Evolutionary conservation across 2,797 vertebrate species (phyloP).

Genomic region (Percopsis omiscomaycus): DNA sequence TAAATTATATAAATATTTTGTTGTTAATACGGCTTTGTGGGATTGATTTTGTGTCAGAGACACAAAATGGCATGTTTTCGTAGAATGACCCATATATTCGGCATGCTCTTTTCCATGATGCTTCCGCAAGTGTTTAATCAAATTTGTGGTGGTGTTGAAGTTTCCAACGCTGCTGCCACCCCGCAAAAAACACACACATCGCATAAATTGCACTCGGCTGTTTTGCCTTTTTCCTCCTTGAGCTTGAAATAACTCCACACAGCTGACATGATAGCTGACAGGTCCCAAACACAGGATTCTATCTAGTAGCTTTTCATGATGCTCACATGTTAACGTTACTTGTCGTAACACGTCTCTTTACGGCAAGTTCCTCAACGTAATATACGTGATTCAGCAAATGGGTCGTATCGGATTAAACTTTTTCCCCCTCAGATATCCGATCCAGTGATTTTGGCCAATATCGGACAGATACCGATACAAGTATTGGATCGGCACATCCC

Average conservation of each 20-base stretch:
- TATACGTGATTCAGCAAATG: not conserved
- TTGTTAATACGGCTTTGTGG: no score
- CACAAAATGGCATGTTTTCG: no score
- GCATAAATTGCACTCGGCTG: not conserved
- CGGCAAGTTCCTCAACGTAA: not conserved
- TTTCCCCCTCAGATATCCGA: not conserved
- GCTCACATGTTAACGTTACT: not conserved
- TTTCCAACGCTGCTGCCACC: conserved; percentile 1
- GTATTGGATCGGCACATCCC: not conserved
- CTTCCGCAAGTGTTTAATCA: conserved; percentile 11
- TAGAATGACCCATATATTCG: not conserved
- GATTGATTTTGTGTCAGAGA: no score
- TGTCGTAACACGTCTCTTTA: not conserved
- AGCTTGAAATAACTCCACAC: conserved; percentile 8
- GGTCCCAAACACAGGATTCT: not conserved
- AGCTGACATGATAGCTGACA: not conserved
- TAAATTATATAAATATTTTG: no score
- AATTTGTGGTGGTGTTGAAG: not conserved
- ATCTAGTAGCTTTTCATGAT: not conserved
- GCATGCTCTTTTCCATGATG: not conserved
- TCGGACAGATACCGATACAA: not conserved
- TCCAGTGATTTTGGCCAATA: not conserved
- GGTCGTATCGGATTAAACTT: not conserved
- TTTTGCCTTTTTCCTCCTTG: conserved; percentile 5
- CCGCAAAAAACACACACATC: conserved; percentile 4